phyloP scores from a whole-genome alignment of 2,888 invertebrate genomes.

The Lagria hirta region DNA sequence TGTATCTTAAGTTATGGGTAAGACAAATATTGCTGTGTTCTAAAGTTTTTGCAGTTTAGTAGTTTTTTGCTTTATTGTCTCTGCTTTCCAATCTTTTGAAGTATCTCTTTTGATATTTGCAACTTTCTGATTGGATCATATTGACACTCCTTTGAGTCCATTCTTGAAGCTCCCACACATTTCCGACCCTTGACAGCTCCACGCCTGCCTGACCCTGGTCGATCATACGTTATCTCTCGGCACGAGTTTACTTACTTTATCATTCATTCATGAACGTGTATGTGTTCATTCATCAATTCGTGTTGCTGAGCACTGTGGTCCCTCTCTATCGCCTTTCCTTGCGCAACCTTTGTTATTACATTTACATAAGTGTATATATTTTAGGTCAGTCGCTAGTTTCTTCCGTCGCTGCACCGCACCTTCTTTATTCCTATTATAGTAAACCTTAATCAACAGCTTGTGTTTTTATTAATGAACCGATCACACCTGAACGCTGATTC shows the following conservation, averaged over 20 bases:
- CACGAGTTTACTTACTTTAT: constrained; percentile 45
- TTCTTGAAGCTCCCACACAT: constrained; percentile 44
- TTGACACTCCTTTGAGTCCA: constrained; percentile 41
- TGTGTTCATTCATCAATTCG: constrained; percentile 49
- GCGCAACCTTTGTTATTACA: constrained; percentile 24
- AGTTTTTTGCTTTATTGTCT: too few relatives aligned
- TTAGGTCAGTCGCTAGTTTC: constrained; percentile 45
- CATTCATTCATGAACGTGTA: constrained; percentile 52
- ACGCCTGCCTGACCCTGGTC: constrained; percentile 48
- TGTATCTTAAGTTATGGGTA: too few relatives aligned
- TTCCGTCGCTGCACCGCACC: constrained; percentile 50
- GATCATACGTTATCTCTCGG: constrained; percentile 45
- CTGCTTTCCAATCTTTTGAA: too few relatives aligned
- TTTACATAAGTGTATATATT: constrained; percentile 37
- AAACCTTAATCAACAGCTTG: constrained; percentile 52
- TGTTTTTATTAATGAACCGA: constrained; percentile 54
- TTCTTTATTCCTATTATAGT: constrained; percentile 53
- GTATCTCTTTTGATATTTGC: too few relatives aligned
- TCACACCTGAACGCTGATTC: constrained; percentile 52
- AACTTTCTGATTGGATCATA: too few relatives aligned
- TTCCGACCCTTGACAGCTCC: constrained; percentile 44
- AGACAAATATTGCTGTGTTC: too few relatives aligned
- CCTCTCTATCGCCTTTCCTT: constrained; percentile 17
- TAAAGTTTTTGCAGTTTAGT: too few relatives aligned
- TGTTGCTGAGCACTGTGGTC: constrained; percentile 17